Percentiles rank a stretch among this genome's conserved stretches.
Conservation (phyloP, 2,113 vertebrate genomes). For the Echinops telfairi region DNA sequence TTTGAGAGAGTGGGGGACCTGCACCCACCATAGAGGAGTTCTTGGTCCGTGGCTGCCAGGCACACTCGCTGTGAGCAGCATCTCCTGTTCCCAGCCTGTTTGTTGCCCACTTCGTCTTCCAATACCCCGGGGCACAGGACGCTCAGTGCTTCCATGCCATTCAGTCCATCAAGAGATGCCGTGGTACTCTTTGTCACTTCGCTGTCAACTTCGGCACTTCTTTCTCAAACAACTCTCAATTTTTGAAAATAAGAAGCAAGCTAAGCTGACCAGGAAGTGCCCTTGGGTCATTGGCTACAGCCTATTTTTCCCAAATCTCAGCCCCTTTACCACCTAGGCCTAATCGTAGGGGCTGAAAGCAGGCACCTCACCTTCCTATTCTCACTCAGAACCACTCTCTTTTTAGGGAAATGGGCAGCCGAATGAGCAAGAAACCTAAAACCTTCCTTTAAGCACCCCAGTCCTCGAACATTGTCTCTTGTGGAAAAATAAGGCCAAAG, state of each 20-base stretch:
- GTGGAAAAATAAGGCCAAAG: background rate
- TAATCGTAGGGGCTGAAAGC: background rate
- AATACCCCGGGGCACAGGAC: fast-evolving
- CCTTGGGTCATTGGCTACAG: background rate
- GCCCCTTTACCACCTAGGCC: background rate
- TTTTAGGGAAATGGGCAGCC: too few relatives aligned
- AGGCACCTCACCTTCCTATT: background rate
- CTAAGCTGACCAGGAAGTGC: background rate
- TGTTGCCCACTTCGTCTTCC: background rate
- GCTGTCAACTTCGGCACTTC: background rate
- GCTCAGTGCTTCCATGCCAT: background rate
- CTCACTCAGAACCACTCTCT: background rate
- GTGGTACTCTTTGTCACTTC: too few relatives aligned
- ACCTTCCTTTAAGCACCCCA: background rate
- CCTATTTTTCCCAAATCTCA: background rate
- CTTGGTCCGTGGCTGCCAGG: background rate
- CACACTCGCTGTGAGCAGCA: background rate
- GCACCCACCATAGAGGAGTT: background rate
- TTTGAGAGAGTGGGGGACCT: background rate
- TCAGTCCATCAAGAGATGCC: background rate
- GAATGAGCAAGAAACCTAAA: background rate
- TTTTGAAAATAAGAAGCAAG: background rate
- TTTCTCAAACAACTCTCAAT: background rate
- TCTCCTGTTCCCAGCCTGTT: background rate
- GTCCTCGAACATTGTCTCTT: background rate